These are phyloP conservation scores for Hetaerina americana DNA, from an alignment of 1,140 invertebrate species.

Conservation along the genomic window DNA sequence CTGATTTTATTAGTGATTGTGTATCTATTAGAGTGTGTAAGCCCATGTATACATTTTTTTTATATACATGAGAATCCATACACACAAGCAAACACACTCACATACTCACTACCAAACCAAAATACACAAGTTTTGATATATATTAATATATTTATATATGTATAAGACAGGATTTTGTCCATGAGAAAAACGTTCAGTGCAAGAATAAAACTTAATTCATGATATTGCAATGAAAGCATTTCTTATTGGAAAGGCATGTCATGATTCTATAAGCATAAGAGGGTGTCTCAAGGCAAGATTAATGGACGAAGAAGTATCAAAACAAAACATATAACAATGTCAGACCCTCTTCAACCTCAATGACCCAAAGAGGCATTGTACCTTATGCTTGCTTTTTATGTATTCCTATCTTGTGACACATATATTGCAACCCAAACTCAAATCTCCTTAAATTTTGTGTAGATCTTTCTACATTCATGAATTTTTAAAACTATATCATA, in stretches of 20 bases:
- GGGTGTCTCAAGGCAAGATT: background rate
- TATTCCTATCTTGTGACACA: background rate
- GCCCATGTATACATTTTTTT: background rate
- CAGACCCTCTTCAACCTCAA: background rate
- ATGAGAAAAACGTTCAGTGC: no score
- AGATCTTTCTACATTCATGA: no score
- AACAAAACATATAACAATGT: background rate
- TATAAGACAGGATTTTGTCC: background rate
- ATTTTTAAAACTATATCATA: no score
- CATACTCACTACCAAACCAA: background rate
- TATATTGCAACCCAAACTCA: no score
- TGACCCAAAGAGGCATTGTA: background rate
- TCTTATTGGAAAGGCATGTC: background rate
- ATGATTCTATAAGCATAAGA: background rate
- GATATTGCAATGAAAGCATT: background rate
- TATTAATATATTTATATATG: background rate
- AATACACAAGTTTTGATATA: background rate
- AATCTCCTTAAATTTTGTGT: no score
- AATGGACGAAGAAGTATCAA: background rate
- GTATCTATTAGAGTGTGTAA: background rate
- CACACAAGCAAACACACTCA: background rate
- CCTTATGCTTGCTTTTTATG: no score
- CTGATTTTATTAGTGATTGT: background rate
- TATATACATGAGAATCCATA: background rate
- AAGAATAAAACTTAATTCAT: no score